A percentile compares a stretch with the other conserved stretches of the same genome.
Evolutionary conservation across 2,797 vertebrate species (phyloP).

Genomic region (Dipus sagitta): DNA sequence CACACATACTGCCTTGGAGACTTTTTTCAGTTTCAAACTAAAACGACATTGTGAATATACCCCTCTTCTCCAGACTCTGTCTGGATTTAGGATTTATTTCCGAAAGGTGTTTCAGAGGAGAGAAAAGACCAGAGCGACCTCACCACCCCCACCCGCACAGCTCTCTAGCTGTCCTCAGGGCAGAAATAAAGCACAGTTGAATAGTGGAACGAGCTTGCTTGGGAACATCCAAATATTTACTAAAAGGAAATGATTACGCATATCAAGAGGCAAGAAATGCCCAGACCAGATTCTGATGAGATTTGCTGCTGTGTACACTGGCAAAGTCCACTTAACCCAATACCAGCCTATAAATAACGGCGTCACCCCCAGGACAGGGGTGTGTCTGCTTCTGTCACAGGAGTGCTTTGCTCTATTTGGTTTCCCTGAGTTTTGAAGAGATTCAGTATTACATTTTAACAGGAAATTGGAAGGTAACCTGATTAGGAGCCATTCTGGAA

Average conservation of each 20-base stretch:
- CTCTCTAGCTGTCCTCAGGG: no score
- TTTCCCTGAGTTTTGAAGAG: slow-evolving; percentile 29
- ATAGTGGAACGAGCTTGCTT: not conserved
- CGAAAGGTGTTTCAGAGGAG: slow-evolving; percentile 17
- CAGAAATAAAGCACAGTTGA: not conserved
- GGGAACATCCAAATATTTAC: slow-evolving; percentile 48
- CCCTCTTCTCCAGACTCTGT: not conserved
- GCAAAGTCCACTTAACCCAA: slow-evolving; percentile 18
- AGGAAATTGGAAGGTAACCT: not conserved
- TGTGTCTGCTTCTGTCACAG: not conserved
- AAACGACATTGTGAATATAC: slow-evolving; percentile 10
- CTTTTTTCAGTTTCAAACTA: not conserved
- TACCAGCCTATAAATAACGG: not conserved
- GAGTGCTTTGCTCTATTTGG: not conserved
- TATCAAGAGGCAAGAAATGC: not conserved
- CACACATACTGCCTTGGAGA: slow-evolving; percentile 12
- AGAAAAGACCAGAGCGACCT: not conserved
- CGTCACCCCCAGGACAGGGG: not conserved
- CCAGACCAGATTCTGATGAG: not conserved
- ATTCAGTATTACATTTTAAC: not conserved
- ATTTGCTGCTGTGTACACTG: not conserved
- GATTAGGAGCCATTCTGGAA: not conserved
- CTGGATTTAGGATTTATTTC: slow-evolving; percentile 4
- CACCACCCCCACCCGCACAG: not conserved
- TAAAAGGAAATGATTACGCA: slow-evolving; percentile 22